Evolutionary conservation across 2,888 invertebrate species (phyloP).

Genomic region (Pammene aurita): DNA sequence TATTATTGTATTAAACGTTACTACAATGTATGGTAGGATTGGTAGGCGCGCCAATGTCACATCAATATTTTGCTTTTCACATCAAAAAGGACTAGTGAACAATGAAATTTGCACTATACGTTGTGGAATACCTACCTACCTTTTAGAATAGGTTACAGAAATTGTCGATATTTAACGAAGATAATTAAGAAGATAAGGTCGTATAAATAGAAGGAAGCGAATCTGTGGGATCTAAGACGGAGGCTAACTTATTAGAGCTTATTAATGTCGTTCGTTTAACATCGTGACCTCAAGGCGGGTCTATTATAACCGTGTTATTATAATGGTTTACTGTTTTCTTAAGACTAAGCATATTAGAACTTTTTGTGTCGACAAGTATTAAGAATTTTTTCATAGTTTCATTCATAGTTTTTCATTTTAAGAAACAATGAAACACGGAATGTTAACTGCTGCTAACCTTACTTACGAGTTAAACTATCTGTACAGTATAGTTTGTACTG

Average conservation of each 20-base stretch:
- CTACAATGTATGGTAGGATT: too few relatives aligned
- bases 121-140: not conserved
- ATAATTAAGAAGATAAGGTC: conserved; percentile 60
- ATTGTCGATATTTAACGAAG: conserved; percentile 50
- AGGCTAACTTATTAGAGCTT: conserved; percentile 70
- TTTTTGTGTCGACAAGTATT: conserved; percentile 2
- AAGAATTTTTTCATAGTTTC: too few relatives aligned
- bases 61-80: too few relatives aligned
- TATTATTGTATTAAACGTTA: too few relatives aligned
- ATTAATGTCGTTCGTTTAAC: conserved; percentile 71
- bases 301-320: conserved; percentile 26
- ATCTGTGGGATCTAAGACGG: conserved; percentile 54
- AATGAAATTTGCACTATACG: not conserved
- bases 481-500: too few relatives aligned
- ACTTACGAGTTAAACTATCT: too few relatives aligned
- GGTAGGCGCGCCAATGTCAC: too few relatives aligned
- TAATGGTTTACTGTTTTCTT: conserved; percentile 25
- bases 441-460: too few relatives aligned
- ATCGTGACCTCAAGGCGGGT: conserved; percentile 61
- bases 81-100: not conserved
- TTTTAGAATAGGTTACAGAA: not conserved
- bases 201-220: conserved; percentile 58
- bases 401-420: too few relatives aligned
- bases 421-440: too few relatives aligned
- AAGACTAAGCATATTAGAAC: not conserved